Base-by-base conservation (phyloP, 2,888 invertebrate species). In the Seladonia tumulorum region DNA sequence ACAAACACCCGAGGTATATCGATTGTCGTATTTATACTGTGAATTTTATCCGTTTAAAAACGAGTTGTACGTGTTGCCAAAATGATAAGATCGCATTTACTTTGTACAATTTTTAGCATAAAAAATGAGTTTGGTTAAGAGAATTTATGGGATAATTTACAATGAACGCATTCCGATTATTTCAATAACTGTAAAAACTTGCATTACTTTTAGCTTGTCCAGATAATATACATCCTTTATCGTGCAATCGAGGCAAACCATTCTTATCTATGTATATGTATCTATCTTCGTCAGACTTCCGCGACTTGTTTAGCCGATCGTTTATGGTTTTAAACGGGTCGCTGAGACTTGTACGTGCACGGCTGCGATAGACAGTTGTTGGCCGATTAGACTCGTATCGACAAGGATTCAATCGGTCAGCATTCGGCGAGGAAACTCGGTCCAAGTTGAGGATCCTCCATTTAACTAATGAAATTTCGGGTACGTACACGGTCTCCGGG, bases 401-500 rank as follows among this genome's bases (percentile, higher is more conserved):
- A 39, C 68, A 39, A 70, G 68, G 66, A 66, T 74, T 74, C 14
- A 14, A 42, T 53, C 49, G 39, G 63, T 53, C 74, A 45, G 49
- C 68, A 74, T 74, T 83, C 60, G 35, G n/a, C 35, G 57, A 10
- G 57, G 25, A 5, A 77, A 60, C 73, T 63, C 29, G 7, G 42
- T 29, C 25, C 18, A 82, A 83, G 84, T 83, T 84, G 76, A 83
- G 72, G 77, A 53, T 68, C 74, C 85, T 75, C 76, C 77, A 85
- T 80, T 86, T 81, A 57, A 35, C 72, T 86, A 78, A 86, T 81
- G 86, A 86, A 81, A 86, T 81, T 81, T 75, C 78, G 47, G 70
- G 47, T 75, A 85, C 12, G 74, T 81, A 81, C 81, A 81, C 60
- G 68, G 60, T 71, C 47, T 45, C 45, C 8, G n/a, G 22, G 4